Percentiles rank a stretch among this genome's conserved stretches.
These are phyloP conservation scores for Orthonyx spaldingii DNA, from an alignment of 2,113 vertebrate genomes.

Conservation along the genomic window DNA sequence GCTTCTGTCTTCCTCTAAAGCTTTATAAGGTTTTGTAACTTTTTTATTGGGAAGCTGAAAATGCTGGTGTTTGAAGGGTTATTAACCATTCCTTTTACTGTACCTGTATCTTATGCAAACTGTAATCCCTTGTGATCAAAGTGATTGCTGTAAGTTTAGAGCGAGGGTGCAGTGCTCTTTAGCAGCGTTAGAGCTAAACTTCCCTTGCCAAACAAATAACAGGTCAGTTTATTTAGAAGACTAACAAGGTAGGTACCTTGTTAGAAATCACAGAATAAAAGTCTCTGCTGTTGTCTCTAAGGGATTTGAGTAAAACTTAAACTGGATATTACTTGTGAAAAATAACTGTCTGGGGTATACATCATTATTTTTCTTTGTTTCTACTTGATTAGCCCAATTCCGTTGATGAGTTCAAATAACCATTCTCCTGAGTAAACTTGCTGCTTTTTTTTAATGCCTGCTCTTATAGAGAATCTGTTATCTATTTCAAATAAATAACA, in stretches of 20 bases:
- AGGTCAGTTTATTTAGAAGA: background rate
- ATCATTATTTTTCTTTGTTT: conserved; percentile 41
- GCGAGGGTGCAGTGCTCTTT: background rate
- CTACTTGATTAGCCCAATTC: conserved; percentile 20
- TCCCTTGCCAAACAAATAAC: background rate
- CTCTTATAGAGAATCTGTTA: background rate
- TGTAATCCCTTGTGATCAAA: background rate
- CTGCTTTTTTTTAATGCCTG: background rate
- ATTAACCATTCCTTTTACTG: background rate
- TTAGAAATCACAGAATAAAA: background rate
- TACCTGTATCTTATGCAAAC: rapidly evolving
- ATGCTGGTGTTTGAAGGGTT: background rate
- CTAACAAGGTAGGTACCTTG: background rate
- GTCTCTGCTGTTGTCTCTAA: background rate
- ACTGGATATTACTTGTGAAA: conserved; percentile 13
- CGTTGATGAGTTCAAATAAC: background rate
- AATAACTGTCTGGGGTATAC: conserved; percentile 19
- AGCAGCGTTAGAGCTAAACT: background rate
- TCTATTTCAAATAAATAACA: background rate
- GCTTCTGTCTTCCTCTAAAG: background rate
- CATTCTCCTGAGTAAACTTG: background rate
- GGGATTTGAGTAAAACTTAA: background rate
- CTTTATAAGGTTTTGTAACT: background rate
- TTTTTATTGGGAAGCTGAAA: background rate
- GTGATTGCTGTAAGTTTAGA: background rate